A percentile compares a stretch with the other conserved stretches of the same genome.
phyloP scores from a whole-genome alignment of 1,140 invertebrate species.

The Drosophila mayri region DNA sequence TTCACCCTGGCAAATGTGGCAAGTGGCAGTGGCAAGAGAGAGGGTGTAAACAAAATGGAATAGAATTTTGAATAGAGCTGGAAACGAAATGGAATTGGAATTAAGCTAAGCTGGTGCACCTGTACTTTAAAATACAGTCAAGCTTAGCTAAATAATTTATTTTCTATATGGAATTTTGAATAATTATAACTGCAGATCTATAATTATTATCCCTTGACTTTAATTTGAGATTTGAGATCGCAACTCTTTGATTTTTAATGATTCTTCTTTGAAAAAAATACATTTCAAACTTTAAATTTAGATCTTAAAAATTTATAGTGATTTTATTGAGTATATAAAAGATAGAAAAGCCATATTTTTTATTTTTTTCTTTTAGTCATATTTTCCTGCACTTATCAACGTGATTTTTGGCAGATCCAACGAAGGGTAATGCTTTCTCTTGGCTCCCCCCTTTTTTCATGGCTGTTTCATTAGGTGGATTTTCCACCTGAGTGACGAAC shows the following conservation, averaged over 20 bases:
- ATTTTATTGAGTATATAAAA: not conserved
- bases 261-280: not conserved
- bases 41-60: constrained; percentile 7
- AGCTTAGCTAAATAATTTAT: not conserved
- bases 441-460: constrained; percentile 11
- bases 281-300: not conserved
- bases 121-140: constrained; percentile 6
- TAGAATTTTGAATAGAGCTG: constrained; percentile 11
- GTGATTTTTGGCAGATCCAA: constrained; percentile 20
- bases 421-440: constrained; percentile 11
- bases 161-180: not conserved
- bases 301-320: rapidly evolving
- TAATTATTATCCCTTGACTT: not conserved
- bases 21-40: not conserved
- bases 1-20: constrained; percentile 26
- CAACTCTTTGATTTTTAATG: not conserved
- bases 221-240: not conserved
- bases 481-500: constrained; percentile 43
- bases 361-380: not conserved
- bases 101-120: constrained; percentile 1
- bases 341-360: not conserved
- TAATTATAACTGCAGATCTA: no score
- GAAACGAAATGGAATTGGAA: constrained; percentile 16
- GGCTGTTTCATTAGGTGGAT: constrained; percentile 41
- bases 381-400: not conserved